These are phyloP conservation scores for Synanthedon vespiformis DNA, from an alignment of 2,888 invertebrate species.

Conservation along the genomic window DNA sequence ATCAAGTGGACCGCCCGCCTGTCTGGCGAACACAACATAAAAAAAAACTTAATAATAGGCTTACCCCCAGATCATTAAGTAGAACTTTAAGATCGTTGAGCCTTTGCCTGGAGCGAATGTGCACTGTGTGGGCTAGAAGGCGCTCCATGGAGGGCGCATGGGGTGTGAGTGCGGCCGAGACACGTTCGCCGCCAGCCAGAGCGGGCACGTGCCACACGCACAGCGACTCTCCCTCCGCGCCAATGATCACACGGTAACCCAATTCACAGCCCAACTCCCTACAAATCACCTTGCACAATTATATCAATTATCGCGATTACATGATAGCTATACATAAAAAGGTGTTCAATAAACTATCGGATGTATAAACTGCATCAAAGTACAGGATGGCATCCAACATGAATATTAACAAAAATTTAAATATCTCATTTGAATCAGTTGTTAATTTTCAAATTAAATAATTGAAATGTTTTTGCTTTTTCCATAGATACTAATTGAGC, in stretches of 20 bases:
- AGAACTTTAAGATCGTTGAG: constrained; percentile 85
- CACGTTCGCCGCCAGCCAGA: constrained; percentile 60
- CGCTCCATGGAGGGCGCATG: constrained; percentile 96
- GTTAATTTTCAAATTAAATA: background rate
- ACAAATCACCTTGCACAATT: background rate
- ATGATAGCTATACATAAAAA: too few species aligned
- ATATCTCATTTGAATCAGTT: too few species aligned
- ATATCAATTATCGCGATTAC: too few species aligned
- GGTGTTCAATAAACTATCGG: too few species aligned
- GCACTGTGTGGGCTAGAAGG: constrained; percentile 93
- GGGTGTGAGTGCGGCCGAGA: constrained; percentile 82
- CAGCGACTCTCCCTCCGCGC: constrained; percentile 76
- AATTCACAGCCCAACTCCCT: constrained; percentile 85
- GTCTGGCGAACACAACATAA: too few species aligned
- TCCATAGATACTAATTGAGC: background rate
- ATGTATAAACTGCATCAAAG: too few species aligned
- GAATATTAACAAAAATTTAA: too few species aligned
- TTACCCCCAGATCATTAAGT: constrained; percentile 73
- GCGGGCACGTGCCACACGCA: constrained; percentile 75
- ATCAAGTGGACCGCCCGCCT: too few species aligned
- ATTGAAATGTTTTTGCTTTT: background rate
- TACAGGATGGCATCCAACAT: too few species aligned
- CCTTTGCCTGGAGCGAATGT: constrained; percentile 88
- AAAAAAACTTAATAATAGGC: constrained; percentile 4
- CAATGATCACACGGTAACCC: constrained; percentile 88